A percentile compares a stretch with the other conserved stretches of the same genome.
Conservation (phyloP, 2,113 vertebrate genomes). For the Chloropsis cyanopogon region DNA sequence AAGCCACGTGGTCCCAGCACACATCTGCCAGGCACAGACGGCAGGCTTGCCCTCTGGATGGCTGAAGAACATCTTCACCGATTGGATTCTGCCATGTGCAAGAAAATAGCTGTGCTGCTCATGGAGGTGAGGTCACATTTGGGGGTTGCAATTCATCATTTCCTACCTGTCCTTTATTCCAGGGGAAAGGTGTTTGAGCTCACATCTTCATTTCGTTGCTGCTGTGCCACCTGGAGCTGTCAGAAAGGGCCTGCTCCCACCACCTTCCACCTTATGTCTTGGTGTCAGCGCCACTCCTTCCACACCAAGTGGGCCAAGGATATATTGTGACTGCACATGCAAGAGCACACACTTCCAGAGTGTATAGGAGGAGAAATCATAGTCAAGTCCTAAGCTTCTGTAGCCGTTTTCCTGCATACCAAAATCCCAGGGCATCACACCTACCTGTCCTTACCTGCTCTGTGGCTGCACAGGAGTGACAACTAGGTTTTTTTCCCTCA, state of each 20-base stretch:
- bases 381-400: neutral
- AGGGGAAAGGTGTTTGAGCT: neutral
- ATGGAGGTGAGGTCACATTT: neutral
- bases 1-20: neutral
- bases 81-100: rapidly evolving
- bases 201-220: neutral
- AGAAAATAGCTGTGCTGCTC: neutral
- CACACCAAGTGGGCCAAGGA: neutral
- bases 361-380: neutral
- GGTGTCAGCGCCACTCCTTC: neutral
- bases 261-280: neutral
- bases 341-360: neutral
- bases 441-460: neutral
- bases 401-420: neutral
- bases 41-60: neutral
- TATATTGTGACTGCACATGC: rapidly evolving
- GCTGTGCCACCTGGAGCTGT: neutral
- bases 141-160: neutral
- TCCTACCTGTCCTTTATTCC: neutral
- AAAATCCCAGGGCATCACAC: neutral
- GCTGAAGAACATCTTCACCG: neutral
- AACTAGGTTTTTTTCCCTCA: neutral
- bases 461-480: rapidly evolving
- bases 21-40: neutral
- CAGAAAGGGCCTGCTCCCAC: neutral